These are phyloP conservation scores for Muscicapa comitata DNA, from an alignment of 2,797 vertebrate genomes.

Conservation along the genomic window DNA sequence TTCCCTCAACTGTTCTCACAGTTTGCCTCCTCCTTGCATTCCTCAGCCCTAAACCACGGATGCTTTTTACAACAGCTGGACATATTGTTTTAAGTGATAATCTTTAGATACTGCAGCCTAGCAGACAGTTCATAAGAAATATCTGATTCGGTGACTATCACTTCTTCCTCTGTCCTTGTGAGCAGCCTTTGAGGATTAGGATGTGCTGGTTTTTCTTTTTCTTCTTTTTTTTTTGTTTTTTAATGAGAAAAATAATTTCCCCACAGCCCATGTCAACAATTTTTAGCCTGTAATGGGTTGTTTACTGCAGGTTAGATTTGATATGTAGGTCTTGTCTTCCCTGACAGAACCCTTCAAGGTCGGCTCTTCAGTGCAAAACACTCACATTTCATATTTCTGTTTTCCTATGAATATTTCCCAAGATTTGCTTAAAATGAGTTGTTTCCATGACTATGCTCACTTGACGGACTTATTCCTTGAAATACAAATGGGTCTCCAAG, in stretches of 20 bases:
- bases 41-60: background rate
- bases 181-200: conserved; percentile 17
- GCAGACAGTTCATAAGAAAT: conserved; percentile 53
- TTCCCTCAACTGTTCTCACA: background rate
- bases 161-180: background rate
- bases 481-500: conserved; percentile 1
- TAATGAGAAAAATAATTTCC: conserved; percentile 11
- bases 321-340: background rate
- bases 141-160: conserved; percentile 55
- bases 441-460: conserved; percentile 15
- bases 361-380: background rate
- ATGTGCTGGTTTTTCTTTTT: background rate
- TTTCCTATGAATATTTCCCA: background rate
- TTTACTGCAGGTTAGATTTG: conserved; percentile 21
- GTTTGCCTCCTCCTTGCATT: background rate
- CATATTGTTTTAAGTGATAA: conserved; percentile 63
- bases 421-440: background rate
- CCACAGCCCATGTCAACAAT: background rate
- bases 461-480: background rate
- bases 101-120: conserved; percentile 46
- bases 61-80: conserved; percentile 48
- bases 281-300: conserved; percentile 20
- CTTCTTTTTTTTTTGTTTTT: background rate
- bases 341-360: conserved; percentile 17
- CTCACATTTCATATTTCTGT: background rate